Percentiles rank a stretch among this genome's conserved stretches.
Conservation (phyloP, 2,113 vertebrate genomes). For the Stegostoma tigrinum region DNA sequence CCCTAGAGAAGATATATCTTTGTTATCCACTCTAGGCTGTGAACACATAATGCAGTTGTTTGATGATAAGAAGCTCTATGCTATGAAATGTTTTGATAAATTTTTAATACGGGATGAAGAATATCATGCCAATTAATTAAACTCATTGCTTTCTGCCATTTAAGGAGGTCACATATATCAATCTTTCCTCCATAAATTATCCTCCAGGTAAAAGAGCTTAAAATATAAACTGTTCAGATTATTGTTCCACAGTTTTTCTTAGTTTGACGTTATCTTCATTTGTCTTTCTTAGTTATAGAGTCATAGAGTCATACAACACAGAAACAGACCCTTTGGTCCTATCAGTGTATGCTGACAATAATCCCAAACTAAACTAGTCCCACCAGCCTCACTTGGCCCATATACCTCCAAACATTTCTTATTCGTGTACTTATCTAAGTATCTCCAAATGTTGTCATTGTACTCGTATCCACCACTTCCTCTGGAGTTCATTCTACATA, state of each 20-base stretch:
- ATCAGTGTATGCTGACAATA: no score
- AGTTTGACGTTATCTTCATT: no score
- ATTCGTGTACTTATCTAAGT: no score
- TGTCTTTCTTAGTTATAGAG: no score
- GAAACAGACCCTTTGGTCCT: no score
- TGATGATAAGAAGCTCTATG: not conserved
- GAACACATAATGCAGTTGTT: not conserved
- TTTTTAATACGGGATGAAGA: not conserved
- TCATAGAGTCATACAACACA: no score
- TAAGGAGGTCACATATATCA: not conserved
- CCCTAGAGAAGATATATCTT: not conserved
- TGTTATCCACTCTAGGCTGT: not conserved
- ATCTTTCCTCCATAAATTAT: not conserved
- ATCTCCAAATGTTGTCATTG: no score
- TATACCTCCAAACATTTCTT: no score
- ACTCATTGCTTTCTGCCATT: not conserved
- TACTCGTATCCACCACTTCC: no score
- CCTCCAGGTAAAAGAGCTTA: not conserved
- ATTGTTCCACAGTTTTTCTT: not conserved
- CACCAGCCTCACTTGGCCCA: no score
- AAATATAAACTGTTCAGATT: not conserved
- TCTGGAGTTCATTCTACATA: no score
- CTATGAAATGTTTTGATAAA: not conserved
- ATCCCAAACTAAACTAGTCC: no score
- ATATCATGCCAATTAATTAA: not conserved